Base-by-base conservation (phyloP, 2,888 invertebrate species). In the Stramonita haemastoma region DNA sequence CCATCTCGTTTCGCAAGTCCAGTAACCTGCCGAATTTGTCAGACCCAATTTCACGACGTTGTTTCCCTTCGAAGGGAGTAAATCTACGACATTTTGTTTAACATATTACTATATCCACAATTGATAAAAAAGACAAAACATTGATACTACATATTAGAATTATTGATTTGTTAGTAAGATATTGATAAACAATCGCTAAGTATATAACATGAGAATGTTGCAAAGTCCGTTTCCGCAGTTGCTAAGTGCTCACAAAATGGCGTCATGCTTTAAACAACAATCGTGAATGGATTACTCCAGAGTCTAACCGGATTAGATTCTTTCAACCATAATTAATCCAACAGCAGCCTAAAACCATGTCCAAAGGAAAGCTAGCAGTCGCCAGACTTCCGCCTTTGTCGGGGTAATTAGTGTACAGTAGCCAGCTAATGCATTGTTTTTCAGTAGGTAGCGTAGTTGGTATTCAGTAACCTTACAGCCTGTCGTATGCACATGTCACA, bases 321-420 rank as follows among this genome's bases (percentile, higher is more conserved):
- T 32, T 29, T 19, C 32, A 81, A 46, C 17, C 11, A 13, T 29
- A 13, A 26, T 57, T 32, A 0, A 32, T 60, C 1, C 22, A 57
- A 60, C n/a, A 36, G n/a, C 8, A 17, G 36, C 73, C 1, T n/a
- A n/a, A 26, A 34, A 19, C 36, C 46, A 93, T 93, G 93, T 90
- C 91, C 77, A 93, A 93, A 19, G 92, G 92, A 46, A 92, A 92
- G 86, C 90, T 94, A 87, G 93, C 92, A 56, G 90, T 94, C 46
- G 94, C 94, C 85, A 92, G 93, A 66, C 92, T 94, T 34, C 94
- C 94, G n/a, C 94, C 94, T 87, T 90, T 94, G n/a, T 88, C 92
- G 56, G 93, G 94, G 94, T 94, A 93, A 91, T 6, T 60, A 57
- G 17, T 6, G 4, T 22, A 6, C 4, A 66, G 66, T 66, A 22